These are phyloP conservation scores for Tetragonula carbonaria DNA, from an alignment of 2,888 invertebrate genomes.

Conservation along the genomic window DNA sequence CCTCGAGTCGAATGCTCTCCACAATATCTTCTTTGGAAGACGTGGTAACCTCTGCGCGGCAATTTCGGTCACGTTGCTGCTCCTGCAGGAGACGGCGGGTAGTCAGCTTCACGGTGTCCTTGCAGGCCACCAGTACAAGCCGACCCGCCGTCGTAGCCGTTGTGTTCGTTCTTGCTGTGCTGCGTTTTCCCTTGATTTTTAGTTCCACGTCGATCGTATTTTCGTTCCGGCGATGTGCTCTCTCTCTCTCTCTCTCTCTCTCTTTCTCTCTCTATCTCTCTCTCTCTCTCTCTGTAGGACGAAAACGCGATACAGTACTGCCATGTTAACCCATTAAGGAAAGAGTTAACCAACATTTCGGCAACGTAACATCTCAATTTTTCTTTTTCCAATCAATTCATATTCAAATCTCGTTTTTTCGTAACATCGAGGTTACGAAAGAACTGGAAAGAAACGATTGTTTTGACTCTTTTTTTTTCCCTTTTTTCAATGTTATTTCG, in stretches of 20 bases:
- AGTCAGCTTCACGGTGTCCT: constrained; percentile 69
- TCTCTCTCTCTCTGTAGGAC: constrained; percentile 32
- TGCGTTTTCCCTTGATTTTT: background rate
- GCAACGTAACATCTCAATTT: background rate
- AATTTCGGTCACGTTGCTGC: constrained; percentile 45
- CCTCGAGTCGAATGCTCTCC: constrained; percentile 55
- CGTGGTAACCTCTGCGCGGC: constrained; percentile 24
- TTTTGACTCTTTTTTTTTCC: background rate
- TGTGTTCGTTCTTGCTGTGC: constrained; percentile 36
- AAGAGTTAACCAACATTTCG: background rate
- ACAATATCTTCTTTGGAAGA: constrained; percentile 56
- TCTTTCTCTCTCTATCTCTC: too few species aligned
- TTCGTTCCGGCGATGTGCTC: constrained; percentile 18
- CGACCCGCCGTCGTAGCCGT: constrained; percentile 64
- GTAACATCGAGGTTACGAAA: background rate
- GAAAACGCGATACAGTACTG: constrained; percentile 49
- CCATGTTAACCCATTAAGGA: constrained; percentile 1
- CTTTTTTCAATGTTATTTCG: background rate
- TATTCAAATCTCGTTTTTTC: background rate
- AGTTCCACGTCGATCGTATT: constrained; percentile 21
- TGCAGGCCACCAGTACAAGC: constrained; percentile 62
- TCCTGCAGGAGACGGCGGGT: constrained; percentile 57
- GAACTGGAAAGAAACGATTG: background rate
- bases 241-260: constrained; percentile 18
- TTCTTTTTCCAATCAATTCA: background rate